Conservation (phyloP, 2,113 vertebrate species). For the Oceanites oceanicus region DNA sequence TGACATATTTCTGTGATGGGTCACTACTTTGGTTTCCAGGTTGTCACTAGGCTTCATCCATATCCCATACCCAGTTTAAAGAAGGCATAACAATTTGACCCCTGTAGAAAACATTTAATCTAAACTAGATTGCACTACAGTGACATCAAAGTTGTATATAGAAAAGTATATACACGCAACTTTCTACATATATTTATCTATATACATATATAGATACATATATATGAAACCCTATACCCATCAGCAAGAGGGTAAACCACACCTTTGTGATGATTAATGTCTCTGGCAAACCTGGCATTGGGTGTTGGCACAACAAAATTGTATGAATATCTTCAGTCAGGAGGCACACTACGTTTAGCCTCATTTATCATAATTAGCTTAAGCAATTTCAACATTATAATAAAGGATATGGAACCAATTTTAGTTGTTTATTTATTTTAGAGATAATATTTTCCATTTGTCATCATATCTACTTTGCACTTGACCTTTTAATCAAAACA, state of each 20-base stretch:
- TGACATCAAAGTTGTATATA: not conserved
- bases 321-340: not conserved
- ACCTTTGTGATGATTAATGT: not conserved
- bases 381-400: constrained; percentile 23
- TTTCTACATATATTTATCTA: not conserved
- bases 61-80: not conserved
- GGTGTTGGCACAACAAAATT: not conserved
- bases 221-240: not conserved
- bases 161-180: not conserved
- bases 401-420: not conserved
- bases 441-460: constrained; percentile 38
- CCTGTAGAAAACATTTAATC: not conserved
- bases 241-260: not conserved
- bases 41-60: not conserved
- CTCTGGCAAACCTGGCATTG: not conserved
- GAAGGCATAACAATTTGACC: not conserved
- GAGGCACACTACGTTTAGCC: not conserved
- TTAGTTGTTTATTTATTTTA: constrained; percentile 31
- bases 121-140: not conserved
- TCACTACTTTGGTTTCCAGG: not conserved
- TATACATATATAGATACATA: no score
- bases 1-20: not conserved
- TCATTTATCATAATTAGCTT: constrained; percentile 55
- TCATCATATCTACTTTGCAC: constrained; percentile 2
- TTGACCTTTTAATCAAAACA: constrained; percentile 46